A percentile compares a stretch with the other conserved stretches of the same genome.
Evolutionary conservation across 2,888 invertebrate genomes (phyloP).

Genomic region (Drosophila rubida): DNA sequence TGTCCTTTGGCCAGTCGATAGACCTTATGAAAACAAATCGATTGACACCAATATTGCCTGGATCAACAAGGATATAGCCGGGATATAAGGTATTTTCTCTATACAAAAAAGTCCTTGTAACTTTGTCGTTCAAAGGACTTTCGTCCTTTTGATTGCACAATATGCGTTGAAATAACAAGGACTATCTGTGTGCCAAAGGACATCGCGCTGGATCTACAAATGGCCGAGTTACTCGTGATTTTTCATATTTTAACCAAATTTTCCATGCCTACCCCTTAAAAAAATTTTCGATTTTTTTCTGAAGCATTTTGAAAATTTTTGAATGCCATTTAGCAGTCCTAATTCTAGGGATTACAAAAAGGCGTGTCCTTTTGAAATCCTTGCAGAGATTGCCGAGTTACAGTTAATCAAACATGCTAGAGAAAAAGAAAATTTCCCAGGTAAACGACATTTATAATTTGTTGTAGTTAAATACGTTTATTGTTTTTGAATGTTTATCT

Average conservation of each 20-base stretch:
- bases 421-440: too few species aligned
- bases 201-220: neutral
- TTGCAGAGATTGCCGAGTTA: neutral
- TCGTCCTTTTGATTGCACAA: neutral
- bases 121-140: neutral
- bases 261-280: neutral
- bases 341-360: neutral
- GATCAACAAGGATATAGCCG: neutral
- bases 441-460: conserved; percentile 24
- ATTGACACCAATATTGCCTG: neutral
- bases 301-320: neutral
- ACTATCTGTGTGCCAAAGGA: neutral
- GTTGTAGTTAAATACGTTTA: conserved; percentile 78
- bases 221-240: neutral
- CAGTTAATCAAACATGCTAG: too few species aligned
- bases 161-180: neutral
- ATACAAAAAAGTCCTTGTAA: neutral
- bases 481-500: conserved; percentile 59
- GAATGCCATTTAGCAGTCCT: neutral
- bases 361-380: neutral
- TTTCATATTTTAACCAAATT: neutral
- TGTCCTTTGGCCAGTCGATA: neutral
- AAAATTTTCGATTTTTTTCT: neutral
- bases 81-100: neutral
- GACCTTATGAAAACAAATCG: neutral